Evolutionary conservation across 92 coral and sea anemone species (phyloP), one percentile per base, ranked within the genome.

Genomic region (Epizoanthus illoricatus): DNA sequence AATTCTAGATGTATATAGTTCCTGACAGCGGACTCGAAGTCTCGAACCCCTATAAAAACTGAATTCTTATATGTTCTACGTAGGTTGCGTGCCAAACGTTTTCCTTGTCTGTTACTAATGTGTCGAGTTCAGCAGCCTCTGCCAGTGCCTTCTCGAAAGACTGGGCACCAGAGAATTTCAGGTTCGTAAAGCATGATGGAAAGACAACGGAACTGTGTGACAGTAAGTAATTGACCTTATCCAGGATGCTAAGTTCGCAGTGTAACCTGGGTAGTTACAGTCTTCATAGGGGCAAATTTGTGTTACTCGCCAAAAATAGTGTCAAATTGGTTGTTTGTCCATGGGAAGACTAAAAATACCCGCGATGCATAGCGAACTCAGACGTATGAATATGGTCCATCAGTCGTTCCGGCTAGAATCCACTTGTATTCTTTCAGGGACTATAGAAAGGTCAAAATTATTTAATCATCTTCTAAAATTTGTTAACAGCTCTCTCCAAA

Each of bases 1-100:
- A 28, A 28, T 1, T 28, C 36, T 28, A 28, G 36, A 28, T 1
- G 1, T 10, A 4, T 13, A 13, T 4, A 19, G 71, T 7, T 10
- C 13, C 17, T 28, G 36, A 28, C 36, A 28, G 36, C 36, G 36
- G 36, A 28, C 36, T 28, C 36, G 36, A 28, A 28, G 0, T 28
- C 36, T 28, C 16, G 36, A 24, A 68, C 4, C 18, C 5, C 7
- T 11, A 68, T 28, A 28, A 33, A 4, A 33, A 1, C 52, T 68
- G 4, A 41, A 33, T 41, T 40, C 16, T 68, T 47, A 13, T 68
- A 5, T 40, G 4, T 39, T 79, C 21, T 52, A 17, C 23, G 23
- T 65, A 94, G 98, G 97, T 92, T 47, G 93, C 98, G 0, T 92
- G 98, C 59, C 93, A 90, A 73, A 82, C 97, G 58, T 94, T 94